These are phyloP conservation scores for Camponotus vicinus DNA, from an alignment of 1,140 invertebrate genomes.

Conservation along the genomic window DNA sequence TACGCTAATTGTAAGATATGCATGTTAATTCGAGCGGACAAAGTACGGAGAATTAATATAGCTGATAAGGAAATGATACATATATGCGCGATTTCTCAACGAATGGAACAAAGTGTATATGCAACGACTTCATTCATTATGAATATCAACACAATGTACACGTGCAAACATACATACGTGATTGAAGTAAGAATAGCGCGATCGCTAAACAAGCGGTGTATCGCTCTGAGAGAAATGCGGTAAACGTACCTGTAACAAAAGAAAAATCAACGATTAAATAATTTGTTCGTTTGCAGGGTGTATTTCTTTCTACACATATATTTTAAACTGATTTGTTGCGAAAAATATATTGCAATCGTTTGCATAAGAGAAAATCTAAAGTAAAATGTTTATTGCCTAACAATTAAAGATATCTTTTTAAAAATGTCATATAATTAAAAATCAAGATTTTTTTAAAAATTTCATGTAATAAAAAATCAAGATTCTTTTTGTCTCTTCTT, in stretches of 20 bases:
- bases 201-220: slow-evolving; percentile 36
- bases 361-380: background rate
- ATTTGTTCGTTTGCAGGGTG: background rate
- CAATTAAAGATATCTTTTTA: background rate
- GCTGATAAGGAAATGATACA: background rate
- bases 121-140: slow-evolving; percentile 73
- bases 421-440: background rate
- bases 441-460: background rate
- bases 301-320: background rate
- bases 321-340: background rate
- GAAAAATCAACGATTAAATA: slow-evolving; percentile 62
- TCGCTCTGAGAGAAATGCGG: slow-evolving; percentile 57
- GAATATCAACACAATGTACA: slow-evolving; percentile 71
- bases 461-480: background rate
- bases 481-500: background rate
- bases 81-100: slow-evolving; percentile 66
- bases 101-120: slow-evolving; percentile 54
- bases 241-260: slow-evolving; percentile 75
- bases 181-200: slow-evolving; percentile 67
- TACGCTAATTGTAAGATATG: slow-evolving; percentile 47
- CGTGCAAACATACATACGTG: slow-evolving; percentile 74
- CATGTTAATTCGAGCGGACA: slow-evolving; percentile 32
- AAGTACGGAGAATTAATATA: slow-evolving; percentile 44
- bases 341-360: background rate
- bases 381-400: background rate